Conservation (phyloP, 1,140 invertebrate species). For the Cheumatopsyche charites region DNA sequence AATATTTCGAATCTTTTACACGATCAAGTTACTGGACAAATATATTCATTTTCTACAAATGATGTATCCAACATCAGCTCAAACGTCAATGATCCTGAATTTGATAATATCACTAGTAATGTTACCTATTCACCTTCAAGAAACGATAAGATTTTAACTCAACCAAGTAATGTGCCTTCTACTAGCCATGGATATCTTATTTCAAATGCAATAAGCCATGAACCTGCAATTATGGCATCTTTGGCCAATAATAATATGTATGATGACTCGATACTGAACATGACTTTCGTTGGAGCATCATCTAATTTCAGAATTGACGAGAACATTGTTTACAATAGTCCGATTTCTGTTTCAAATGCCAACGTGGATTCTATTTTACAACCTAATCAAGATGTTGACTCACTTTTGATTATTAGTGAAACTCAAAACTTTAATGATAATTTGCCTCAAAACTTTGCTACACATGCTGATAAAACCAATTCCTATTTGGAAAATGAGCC, state of each 20-base stretch:
- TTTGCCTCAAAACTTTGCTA: constrained; percentile 44
- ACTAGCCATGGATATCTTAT: constrained; percentile 65
- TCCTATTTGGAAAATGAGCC: constrained; percentile 52
- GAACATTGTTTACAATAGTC: constrained; percentile 54
- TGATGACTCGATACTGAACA: constrained; percentile 49
- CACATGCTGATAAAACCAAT: constrained; percentile 52
- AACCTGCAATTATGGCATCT: constrained; percentile 57
- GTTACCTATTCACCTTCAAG: constrained; percentile 46
- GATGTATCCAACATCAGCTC: constrained; percentile 56
- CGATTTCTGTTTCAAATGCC: constrained; percentile 70
- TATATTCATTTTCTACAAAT: constrained; percentile 58
- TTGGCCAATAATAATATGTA: constrained; percentile 57
- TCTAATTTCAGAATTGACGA: constrained; percentile 54
- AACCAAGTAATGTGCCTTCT: constrained; percentile 56
- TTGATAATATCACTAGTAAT: constrained; percentile 42
- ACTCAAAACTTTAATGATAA: constrained; percentile 35
- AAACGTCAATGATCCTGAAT: constrained; percentile 47
- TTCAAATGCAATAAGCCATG: constrained; percentile 62
- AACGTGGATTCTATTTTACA: constrained; percentile 69
- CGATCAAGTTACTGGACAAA: constrained; percentile 49
- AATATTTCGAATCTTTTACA: constrained; percentile 43
- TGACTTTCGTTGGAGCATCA: constrained; percentile 34
- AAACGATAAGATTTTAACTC: constrained; percentile 53
- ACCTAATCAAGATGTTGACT: constrained; percentile 59
- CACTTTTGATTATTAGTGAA: constrained; percentile 49